Evolutionary conservation across 2,113 vertebrate genomes (phyloP).

Genomic region (Hemibagrus wyckioides): DNA sequence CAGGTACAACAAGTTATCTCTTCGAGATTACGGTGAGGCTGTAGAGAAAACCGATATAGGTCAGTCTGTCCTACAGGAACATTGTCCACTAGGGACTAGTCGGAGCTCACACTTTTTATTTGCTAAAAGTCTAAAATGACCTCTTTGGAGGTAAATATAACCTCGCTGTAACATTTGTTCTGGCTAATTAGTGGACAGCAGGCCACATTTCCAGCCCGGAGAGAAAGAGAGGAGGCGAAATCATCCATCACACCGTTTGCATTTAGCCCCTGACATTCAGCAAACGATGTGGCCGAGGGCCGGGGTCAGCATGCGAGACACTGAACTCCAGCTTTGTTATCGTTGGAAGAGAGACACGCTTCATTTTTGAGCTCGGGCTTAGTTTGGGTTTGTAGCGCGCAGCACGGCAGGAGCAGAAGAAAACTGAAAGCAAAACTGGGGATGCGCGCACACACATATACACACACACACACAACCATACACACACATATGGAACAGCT

Average conservation of each 20-base stretch:
- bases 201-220: conserved; percentile 48
- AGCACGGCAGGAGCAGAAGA: not conserved
- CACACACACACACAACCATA: not conserved
- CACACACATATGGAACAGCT: conserved; percentile 40
- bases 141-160: conserved; percentile 41
- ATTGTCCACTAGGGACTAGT: conserved; percentile 4
- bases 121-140: not conserved
- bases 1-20: conserved; percentile 43
- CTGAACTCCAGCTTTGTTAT: conserved; percentile 7
- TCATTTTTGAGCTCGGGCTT: not conserved
- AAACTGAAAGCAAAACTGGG: conserved; percentile 22
- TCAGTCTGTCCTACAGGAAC: conserved; percentile 28
- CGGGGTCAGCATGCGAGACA: conserved; percentile 20
- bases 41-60: too few species aligned
- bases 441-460: not conserved
- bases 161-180: conserved; percentile 44
- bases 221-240: conserved; percentile 50
- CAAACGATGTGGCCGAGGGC: conserved; percentile 3
- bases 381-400: not conserved
- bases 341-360: conserved; percentile 15
- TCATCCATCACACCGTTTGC: conserved; percentile 16
- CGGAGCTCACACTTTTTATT: not conserved
- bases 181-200: conserved; percentile 43
- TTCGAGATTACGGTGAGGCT: conserved; percentile 7
- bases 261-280: conserved; percentile 26